These are phyloP conservation scores for Sorex araneus DNA, from an alignment of 2,113 vertebrate genomes.

Conservation along the genomic window DNA sequence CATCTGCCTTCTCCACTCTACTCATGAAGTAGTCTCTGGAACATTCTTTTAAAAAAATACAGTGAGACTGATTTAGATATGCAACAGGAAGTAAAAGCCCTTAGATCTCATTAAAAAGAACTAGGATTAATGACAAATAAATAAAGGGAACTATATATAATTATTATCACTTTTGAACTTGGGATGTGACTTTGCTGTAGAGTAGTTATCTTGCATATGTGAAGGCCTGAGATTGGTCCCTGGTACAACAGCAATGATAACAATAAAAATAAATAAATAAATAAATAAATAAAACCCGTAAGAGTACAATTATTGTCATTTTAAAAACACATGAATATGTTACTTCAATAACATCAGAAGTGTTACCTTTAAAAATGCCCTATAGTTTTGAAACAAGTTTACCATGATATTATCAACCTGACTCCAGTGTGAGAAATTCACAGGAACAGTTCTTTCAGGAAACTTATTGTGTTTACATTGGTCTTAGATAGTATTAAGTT, in stretches of 20 bases:
- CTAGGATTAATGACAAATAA: background rate
- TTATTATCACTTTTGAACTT: background rate
- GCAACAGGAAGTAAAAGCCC: constrained; percentile 43
- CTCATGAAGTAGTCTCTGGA: no score
- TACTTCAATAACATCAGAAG: background rate
- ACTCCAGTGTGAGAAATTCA: background rate
- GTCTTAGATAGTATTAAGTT: background rate
- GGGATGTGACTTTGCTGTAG: no score
- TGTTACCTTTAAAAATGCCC: background rate
- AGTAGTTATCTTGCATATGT: no score
- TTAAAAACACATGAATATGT: constrained; percentile 32
- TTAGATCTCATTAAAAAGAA: constrained; percentile 4
- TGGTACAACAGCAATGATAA: no score
- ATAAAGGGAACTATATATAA: background rate
- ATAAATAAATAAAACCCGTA: no score
- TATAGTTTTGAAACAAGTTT: constrained; percentile 37
- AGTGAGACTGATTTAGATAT: background rate
- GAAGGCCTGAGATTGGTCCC: no score
- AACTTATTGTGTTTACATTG: background rate
- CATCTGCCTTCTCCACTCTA: no score
- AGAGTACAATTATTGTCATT: background rate
- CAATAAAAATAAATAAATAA: no score
- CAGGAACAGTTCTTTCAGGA: constrained; percentile 15
- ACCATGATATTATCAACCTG: background rate
- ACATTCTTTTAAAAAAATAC: constrained; percentile 10